Percentiles rank a stretch among this genome's conserved stretches.
phyloP scores from a whole-genome alignment of 2,113 vertebrate genomes.

The Spea multiplicata region DNA sequence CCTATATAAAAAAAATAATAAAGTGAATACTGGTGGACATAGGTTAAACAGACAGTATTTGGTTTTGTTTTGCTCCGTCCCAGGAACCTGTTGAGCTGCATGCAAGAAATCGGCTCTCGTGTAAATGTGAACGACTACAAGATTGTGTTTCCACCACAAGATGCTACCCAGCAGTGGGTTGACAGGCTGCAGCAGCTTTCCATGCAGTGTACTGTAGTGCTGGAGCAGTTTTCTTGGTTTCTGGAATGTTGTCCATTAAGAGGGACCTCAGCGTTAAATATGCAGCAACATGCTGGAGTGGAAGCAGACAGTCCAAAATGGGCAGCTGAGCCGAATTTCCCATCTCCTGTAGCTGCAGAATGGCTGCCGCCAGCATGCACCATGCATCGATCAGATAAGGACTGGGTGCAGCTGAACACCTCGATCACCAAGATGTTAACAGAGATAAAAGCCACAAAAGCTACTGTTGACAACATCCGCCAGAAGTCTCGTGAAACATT shows the following conservation, averaged over 20 bases:
- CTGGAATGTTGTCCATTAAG: conserved; percentile 83
- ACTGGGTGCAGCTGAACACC: conserved; percentile 69
- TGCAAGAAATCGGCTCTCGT: conserved; percentile 69
- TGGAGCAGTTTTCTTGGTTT: conserved; percentile 83
- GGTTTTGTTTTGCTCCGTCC: conserved; percentile 10
- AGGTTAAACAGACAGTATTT: neutral
- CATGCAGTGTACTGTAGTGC: conserved; percentile 73
- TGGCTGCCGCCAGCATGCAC: conserved; percentile 75
- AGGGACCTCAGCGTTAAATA: neutral
- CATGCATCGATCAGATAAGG: conserved; percentile 73
- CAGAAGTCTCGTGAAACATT: conserved; percentile 63
- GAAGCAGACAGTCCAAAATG: neutral
- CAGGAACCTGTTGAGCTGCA: conserved; percentile 75
- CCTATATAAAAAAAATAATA: too few relatives aligned
- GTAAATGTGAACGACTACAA: conserved; percentile 56
- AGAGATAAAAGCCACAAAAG: conserved; percentile 65
- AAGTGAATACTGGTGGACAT: too few relatives aligned
- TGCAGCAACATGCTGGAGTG: conserved; percentile 8
- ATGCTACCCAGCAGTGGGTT: conserved; percentile 69
- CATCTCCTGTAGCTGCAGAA: conserved; percentile 73
- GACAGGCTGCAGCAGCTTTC: conserved; percentile 69
- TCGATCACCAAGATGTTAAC: conserved; percentile 60
- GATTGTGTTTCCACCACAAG: conserved; percentile 81
- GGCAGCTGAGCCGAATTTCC: conserved; percentile 53
- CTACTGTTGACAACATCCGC: conserved; percentile 68